Evolutionary conservation across 53 echinoderm and acorn worm species (phyloP).

Genomic region (Paracentrotus lividus): DNA sequence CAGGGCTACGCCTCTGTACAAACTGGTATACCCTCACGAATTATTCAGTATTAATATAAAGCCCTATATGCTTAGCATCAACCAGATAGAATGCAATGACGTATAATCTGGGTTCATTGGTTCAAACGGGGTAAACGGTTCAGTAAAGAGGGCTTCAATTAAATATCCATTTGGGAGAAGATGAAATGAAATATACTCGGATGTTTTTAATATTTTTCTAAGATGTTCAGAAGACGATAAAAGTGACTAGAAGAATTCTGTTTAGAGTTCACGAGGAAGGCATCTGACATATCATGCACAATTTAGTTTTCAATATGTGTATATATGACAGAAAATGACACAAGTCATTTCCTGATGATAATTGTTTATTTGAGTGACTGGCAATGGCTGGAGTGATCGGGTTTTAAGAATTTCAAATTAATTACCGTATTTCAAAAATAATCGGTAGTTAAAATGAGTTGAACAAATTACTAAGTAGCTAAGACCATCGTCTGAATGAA

Average conservation of each 20-base stretch:
- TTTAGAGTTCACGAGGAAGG: constrained; percentile 10
- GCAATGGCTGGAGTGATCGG: background rate
- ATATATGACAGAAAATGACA: background rate
- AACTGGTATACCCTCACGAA: background rate
- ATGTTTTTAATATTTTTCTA: constrained; percentile 23
- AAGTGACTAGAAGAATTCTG: background rate
- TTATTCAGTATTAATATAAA: background rate
- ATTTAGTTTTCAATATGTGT: background rate
- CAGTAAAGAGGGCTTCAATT: constrained; percentile 12
- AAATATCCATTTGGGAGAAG: constrained; percentile 37
- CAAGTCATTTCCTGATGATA: background rate
- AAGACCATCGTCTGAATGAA: background rate
- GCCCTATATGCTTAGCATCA: background rate
- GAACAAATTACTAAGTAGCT: too few relatives aligned
- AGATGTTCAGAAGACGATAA: background rate
- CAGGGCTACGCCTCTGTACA: background rate
- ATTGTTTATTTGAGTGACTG: background rate
- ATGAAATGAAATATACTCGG: constrained; percentile 14
- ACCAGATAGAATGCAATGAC: background rate
- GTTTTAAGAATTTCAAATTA: too few relatives aligned
- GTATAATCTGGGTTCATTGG: background rate
- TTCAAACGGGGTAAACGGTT: background rate
- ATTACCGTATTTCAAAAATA: too few relatives aligned
- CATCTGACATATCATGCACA: background rate
- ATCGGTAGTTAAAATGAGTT: too few relatives aligned